Conservation (phyloP, 2,888 invertebrate species). For the Cremastinae sp. region DNA sequence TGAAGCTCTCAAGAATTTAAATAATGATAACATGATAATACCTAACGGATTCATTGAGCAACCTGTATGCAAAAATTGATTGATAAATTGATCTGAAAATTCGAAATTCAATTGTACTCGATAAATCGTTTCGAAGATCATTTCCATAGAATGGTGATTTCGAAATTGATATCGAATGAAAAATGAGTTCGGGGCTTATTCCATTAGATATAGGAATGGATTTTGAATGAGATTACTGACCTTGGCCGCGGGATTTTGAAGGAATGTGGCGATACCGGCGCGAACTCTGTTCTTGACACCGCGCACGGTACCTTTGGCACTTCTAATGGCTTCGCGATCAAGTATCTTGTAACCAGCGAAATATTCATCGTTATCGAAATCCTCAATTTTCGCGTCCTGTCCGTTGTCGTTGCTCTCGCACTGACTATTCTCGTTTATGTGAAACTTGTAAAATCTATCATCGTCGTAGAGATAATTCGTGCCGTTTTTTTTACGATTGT, state of each 20-base stretch:
- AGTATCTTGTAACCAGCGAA: slow-evolving; percentile 91
- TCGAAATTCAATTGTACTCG: too few species aligned
- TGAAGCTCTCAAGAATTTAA: too few species aligned
- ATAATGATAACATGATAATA: too few species aligned
- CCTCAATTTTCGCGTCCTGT: slow-evolving; percentile 69
- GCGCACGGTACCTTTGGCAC: slow-evolving; percentile 95
- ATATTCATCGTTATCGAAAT: slow-evolving; percentile 83
- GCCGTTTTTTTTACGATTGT: slow-evolving; percentile 78
- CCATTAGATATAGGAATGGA: background rate
- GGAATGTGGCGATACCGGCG: slow-evolving; percentile 97
- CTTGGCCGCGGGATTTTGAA: slow-evolving; percentile 90
- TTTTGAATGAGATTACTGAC: slow-evolving; percentile 81
- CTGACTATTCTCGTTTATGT: slow-evolving; percentile 86
- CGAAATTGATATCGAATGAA: too few species aligned
- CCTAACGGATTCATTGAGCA: too few species aligned
- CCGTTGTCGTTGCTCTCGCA: slow-evolving; percentile 76
- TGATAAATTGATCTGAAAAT: too few species aligned
- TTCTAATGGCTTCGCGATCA: slow-evolving; percentile 90
- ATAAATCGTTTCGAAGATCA: too few species aligned
- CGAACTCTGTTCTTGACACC: slow-evolving; percentile 97
- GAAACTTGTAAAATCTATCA: slow-evolving; percentile 91
- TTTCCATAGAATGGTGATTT: too few species aligned
- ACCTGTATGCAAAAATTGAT: too few species aligned
- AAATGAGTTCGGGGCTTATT: too few species aligned
- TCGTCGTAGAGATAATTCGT: slow-evolving; percentile 85